Conservation (phyloP, 2,113 vertebrate species). For the Stigmatopora argus region DNA sequence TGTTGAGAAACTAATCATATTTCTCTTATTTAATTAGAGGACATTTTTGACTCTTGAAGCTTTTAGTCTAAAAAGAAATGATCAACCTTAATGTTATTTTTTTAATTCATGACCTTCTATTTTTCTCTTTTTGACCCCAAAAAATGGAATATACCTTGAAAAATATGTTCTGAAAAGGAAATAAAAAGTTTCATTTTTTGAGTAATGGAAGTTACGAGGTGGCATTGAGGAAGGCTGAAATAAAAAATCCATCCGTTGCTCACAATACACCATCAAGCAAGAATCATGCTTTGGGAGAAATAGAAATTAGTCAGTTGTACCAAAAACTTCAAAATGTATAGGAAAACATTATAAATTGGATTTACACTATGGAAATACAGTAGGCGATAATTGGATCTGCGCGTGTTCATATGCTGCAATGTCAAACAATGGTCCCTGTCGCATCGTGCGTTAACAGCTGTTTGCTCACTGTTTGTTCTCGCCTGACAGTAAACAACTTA, state of each 20-base stretch:
- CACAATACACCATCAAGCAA: background rate
- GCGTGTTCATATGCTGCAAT: background rate
- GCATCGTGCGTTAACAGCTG: constrained; percentile 27
- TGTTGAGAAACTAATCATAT: no score
- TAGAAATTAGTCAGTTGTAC: background rate
- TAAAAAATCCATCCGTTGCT: background rate
- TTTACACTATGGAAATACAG: background rate
- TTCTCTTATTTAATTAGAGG: no score
- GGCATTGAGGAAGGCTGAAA: background rate
- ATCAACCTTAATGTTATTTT: background rate
- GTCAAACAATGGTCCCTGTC: constrained; percentile 10
- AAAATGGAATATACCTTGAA: no score
- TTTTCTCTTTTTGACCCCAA: background rate
- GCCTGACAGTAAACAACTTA: constrained; percentile 34
- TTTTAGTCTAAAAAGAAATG: no score
- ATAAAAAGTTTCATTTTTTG: background rate
- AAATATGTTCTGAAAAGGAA: background rate
- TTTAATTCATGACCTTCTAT: background rate
- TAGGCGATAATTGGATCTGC: constrained; percentile 3
- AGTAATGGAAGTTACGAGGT: background rate
- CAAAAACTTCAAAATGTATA: background rate
- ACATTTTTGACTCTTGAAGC: no score
- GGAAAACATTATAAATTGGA: background rate
- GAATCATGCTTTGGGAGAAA: background rate
- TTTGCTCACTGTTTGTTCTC: constrained; percentile 26